Evolutionary conservation across 2,113 vertebrate genomes (phyloP), one percentile per base, ranked within the genome.

Genomic region (Barbus barbus): DNA sequence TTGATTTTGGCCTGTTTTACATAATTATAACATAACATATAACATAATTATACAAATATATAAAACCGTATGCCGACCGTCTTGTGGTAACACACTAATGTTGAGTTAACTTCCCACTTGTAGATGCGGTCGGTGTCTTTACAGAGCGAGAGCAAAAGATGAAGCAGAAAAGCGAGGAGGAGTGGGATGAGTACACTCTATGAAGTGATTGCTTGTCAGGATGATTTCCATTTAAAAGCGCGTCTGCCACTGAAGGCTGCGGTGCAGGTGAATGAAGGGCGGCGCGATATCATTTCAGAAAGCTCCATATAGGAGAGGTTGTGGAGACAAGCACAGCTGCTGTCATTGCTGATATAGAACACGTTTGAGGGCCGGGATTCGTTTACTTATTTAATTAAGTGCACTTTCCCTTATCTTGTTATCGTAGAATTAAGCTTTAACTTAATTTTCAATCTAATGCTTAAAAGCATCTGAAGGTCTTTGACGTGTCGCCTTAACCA

Each of bases 161-260:
- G 44, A 46, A 48, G 65, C 51, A 24, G 6, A 75, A 84, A 14
- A 65, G 48, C 61, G 75, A 73, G 44, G 82, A 41, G 41, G 73
- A 71, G 58, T 63, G 46, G 72, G 77, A 82, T 16, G 74, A 85
- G 79, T 82, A 71, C 51, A 84, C 83, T 67, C 44, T 74, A 85
- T 84, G 90, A 91, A 88, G 89, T 88, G 89, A 92, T 89, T 90
- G 90, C 90, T 81, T 93, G 83, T 77, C 89, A 85, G 89, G 89
- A 89, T 89, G 91, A 92, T 91, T 91, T 91, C 89, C 89, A 91
- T 93, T 91, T 91, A 93, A 89, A 87, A 88, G 87, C 87, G 89
- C 91, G 92, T 93, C 91, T 94, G 91, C 90, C 91, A 84, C 71
- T 82, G 87, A 85, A 89, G 90, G 65, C 81, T 38, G 74, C 20